Conservation (phyloP, 2,888 invertebrate genomes). For the Limnephilus lunatus region DNA sequence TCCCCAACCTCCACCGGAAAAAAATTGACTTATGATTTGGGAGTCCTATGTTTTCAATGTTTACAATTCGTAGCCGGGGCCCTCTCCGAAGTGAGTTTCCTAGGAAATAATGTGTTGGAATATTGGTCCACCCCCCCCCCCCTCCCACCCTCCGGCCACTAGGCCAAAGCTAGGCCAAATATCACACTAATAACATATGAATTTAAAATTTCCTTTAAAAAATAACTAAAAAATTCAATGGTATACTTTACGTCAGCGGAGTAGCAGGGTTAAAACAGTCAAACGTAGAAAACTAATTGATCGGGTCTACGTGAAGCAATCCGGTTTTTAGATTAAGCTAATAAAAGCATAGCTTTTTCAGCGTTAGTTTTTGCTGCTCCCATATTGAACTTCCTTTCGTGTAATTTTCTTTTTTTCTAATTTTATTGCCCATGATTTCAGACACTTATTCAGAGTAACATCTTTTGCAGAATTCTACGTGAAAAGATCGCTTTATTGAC, state of each 20-base stretch:
- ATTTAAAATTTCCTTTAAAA: no score
- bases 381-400: neutral
- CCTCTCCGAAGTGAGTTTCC: no score
- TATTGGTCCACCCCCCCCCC: no score
- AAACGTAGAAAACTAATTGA: neutral
- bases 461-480: conserved; percentile 75
- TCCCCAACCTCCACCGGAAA: no score
- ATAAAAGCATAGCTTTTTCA: neutral
- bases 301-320: neutral
- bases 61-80: no score
- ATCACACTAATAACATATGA: no score
- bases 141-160: no score
- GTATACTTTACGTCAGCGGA: neutral
- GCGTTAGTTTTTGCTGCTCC: neutral
- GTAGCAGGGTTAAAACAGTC: neutral
- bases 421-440: neutral
- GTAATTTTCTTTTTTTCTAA: neutral
- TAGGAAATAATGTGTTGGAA: no score
- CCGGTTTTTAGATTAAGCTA: neutral
- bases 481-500: conserved; percentile 75
- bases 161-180: no score
- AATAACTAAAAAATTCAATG: no score
- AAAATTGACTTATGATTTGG: no score
- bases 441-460: conserved; percentile 61
- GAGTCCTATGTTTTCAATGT: no score